Conservation (phyloP, 2,113 vertebrate genomes). For the Pterocles orientalis region DNA sequence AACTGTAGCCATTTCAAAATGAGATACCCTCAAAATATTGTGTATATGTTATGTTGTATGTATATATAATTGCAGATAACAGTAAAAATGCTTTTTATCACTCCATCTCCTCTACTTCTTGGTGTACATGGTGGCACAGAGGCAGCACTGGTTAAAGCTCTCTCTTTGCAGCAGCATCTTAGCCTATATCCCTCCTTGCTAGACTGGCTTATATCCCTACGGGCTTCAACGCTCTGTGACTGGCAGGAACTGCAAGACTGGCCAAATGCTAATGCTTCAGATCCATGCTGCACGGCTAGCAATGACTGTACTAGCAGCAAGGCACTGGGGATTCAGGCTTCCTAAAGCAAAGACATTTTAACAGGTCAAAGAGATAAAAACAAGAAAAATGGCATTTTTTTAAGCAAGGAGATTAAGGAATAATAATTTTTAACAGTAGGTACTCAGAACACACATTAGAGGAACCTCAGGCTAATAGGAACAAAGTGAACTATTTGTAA, state of each 20-base stretch:
- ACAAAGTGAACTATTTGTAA: background rate
- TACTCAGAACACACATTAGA: background rate
- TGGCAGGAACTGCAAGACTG: background rate
- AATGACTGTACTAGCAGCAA: background rate
- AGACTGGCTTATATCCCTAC: background rate
- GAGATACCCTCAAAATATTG: background rate
- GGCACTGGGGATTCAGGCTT: background rate
- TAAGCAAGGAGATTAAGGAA: background rate
- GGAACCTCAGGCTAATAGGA: background rate
- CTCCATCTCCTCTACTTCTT: background rate
- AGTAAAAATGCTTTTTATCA: background rate
- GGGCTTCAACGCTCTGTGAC: background rate
- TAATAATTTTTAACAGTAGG: background rate
- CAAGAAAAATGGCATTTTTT: background rate
- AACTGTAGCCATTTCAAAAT: background rate
- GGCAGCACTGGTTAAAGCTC: background rate
- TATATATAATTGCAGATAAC: background rate
- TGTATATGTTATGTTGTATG: rapidly evolving
- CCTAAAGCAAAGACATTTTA: background rate
- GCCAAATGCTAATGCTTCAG: background rate
- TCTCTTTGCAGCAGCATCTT: background rate
- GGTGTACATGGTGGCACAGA: background rate
- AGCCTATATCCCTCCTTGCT: background rate
- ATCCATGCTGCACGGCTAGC: background rate
- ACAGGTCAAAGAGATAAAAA: background rate